phyloP scores from a whole-genome alignment of 2,888 invertebrate species.

The Diarsia brunnea region DNA sequence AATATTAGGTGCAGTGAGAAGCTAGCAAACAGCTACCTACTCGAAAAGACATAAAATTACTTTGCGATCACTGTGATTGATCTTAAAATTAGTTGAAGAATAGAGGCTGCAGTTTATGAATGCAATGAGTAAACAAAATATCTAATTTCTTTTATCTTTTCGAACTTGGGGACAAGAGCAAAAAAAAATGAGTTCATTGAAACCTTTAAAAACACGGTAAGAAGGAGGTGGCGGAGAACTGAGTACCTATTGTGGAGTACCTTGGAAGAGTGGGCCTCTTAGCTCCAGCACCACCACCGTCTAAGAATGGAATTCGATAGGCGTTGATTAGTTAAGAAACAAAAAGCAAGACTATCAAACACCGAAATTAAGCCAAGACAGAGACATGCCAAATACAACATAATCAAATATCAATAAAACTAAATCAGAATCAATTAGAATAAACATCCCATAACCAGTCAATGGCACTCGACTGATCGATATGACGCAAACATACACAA shows the following conservation, averaged over 20 bases:
- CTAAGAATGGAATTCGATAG: not conserved
- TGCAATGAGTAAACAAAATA: not conserved
- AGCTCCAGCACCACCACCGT: not conserved
- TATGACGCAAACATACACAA: slow-evolving; percentile 79
- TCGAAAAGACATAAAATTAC: not conserved
- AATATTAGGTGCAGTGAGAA: not conserved
- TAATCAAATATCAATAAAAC: slow-evolving; percentile 30
- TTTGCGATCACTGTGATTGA: not conserved
- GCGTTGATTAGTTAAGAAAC: not conserved
- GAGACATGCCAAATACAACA: slow-evolving; percentile 16
- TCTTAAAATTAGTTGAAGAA: not conserved
- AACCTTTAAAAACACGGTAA: not conserved
- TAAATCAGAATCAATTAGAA: slow-evolving; percentile 52
- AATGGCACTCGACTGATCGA: slow-evolving; percentile 47
- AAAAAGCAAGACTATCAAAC: not conserved
- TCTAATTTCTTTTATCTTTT: too few relatives aligned
- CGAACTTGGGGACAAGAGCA: not conserved
- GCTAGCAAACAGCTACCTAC: not conserved
- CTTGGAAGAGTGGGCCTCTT: not conserved
- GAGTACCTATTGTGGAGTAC: not conserved
- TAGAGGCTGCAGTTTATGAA: not conserved
- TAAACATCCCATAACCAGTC: slow-evolving; percentile 54
- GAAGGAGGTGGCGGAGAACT: not conserved
- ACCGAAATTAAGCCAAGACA: not conserved
- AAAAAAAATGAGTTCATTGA: not conserved